A percentile compares a stretch with the other conserved stretches of the same genome.
These are phyloP conservation scores for Rhagonycha fulva DNA, from an alignment of 2,888 invertebrate genomes.

Conservation along the genomic window DNA sequence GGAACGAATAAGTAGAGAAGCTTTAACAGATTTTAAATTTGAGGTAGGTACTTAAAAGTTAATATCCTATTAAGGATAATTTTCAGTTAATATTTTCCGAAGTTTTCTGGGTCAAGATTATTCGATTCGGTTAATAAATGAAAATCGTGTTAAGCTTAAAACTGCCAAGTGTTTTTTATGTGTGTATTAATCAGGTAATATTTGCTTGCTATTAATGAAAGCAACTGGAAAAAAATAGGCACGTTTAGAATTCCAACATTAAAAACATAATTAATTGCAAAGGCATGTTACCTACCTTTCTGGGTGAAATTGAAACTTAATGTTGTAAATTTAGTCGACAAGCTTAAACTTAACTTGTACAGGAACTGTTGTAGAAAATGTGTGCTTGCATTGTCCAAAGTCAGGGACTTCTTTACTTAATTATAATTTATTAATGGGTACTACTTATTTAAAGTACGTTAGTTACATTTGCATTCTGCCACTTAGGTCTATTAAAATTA, in stretches of 20 bases:
- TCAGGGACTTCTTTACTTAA: not conserved
- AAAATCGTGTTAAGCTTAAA: not conserved
- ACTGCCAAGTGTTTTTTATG: not conserved
- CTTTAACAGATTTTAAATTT: not conserved
- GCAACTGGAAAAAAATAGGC: not conserved
- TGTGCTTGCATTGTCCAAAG: not conserved
- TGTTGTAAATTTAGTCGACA: not conserved
- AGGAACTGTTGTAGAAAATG: not conserved
- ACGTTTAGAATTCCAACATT: not conserved
- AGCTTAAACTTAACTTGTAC: not conserved
- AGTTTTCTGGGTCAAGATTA: not conserved
- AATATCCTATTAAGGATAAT: not conserved
- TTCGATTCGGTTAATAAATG: not conserved
- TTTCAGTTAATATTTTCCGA: not conserved
- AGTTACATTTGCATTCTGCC: constrained; percentile 6
- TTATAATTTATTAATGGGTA: not conserved
- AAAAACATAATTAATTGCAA: not conserved
- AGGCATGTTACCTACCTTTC: not conserved
- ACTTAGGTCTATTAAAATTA: constrained; percentile 17
- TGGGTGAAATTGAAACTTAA: not conserved
- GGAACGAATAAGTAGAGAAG: not conserved
- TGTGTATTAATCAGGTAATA: not conserved
- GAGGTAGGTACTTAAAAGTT: not conserved
- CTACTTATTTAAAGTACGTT: not conserved
- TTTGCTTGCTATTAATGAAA: not conserved